Percentiles rank a stretch among this genome's conserved stretches.
Evolutionary conservation across 2,888 invertebrate genomes (phyloP).

Genomic region (Pyrrhopygopsis socrates): DNA sequence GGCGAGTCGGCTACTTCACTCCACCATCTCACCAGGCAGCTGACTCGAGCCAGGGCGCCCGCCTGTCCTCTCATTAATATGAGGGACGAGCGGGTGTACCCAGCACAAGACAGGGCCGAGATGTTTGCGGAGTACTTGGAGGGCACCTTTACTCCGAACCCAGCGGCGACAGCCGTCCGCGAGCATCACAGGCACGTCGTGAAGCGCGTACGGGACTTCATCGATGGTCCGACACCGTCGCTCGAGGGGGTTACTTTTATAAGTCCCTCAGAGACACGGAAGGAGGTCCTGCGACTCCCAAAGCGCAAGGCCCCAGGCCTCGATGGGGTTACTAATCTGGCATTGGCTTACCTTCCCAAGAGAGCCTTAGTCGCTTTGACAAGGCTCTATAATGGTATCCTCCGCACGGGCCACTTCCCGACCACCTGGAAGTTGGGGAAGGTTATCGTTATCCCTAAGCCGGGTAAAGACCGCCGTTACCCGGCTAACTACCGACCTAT

Average conservation of each 20-base stretch:
- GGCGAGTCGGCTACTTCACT: background rate
- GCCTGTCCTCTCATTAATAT: background rate
- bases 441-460: conserved; percentile 10
- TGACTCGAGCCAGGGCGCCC: background rate
- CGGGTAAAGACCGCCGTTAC: background rate
- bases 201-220: background rate
- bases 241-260: background rate
- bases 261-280: background rate
- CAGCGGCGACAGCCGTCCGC: no score
- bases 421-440: conserved; percentile 55
- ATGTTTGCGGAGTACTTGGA: no score
- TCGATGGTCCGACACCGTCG: background rate
- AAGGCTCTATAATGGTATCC: conserved; percentile 73
- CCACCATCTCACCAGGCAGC: background rate
- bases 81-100: background rate
- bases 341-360: conserved; percentile 41
- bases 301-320: background rate
- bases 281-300: background rate
- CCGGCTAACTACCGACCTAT: background rate
- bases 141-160: no score
- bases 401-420: conserved; percentile 79
- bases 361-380: no score
- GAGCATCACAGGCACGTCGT: background rate
- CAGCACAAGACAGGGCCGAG: no score
- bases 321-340: no score